A percentile compares a stretch with the other conserved stretches of the same genome.
These are phyloP conservation scores for Cactoblastis cactorum DNA, from an alignment of 2,888 invertebrate genomes.

Conservation along the genomic window DNA sequence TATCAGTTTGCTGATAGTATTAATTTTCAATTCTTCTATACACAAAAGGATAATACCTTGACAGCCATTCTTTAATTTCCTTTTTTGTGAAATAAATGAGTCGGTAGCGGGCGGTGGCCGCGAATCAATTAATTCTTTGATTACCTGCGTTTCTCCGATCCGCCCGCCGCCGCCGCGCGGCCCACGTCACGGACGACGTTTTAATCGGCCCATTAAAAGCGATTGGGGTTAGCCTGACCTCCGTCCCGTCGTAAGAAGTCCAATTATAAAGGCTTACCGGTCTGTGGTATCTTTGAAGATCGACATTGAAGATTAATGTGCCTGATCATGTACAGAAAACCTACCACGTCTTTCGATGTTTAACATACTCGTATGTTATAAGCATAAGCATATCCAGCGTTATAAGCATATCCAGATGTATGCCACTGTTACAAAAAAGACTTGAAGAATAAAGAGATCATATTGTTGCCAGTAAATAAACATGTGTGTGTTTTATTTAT, in stretches of 20 bases:
- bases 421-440: too few relatives aligned
- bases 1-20: too few relatives aligned
- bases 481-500: too few relatives aligned
- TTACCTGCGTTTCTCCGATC: constrained; percentile 14
- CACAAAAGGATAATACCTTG: neutral
- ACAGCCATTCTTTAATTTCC: constrained; percentile 1
- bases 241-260: constrained; percentile 4
- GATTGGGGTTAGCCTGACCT: neutral
- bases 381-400: too few relatives aligned
- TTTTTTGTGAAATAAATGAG: constrained; percentile 10
- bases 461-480: too few relatives aligned
- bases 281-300: neutral
- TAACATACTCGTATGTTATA: too few relatives aligned
- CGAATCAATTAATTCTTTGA: constrained; percentile 22
- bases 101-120: neutral
- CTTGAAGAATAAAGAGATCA: too few relatives aligned
- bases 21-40: neutral
- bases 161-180: neutral
- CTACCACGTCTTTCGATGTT: too few relatives aligned
- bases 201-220: constrained; percentile 13
- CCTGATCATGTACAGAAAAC: neutral
- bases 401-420: too few relatives aligned
- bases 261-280: neutral
- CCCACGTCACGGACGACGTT: neutral
- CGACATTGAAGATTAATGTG: neutral